phyloP scores from a whole-genome alignment of 2,888 invertebrate species.

The Bugulina stolonifera region DNA sequence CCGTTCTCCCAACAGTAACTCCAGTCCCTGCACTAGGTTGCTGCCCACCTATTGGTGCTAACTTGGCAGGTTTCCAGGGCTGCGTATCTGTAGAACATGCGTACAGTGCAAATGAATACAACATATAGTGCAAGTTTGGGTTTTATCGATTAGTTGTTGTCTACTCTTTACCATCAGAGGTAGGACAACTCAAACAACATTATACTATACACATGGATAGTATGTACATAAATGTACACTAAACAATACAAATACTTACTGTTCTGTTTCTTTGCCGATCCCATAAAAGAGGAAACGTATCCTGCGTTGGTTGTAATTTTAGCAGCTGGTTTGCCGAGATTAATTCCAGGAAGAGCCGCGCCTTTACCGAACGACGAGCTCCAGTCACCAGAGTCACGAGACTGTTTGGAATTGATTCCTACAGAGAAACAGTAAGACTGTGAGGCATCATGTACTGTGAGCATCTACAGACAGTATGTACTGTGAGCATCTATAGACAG shows the following conservation, averaged over 20 bases:
- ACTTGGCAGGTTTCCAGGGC: slow-evolving; percentile 28
- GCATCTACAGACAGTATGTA: too few relatives aligned
- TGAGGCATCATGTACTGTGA: too few relatives aligned
- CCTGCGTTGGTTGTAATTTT: slow-evolving; percentile 21
- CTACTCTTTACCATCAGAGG: too few relatives aligned
- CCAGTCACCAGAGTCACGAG: slow-evolving; percentile 10
- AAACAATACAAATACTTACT: slow-evolving; percentile 32
- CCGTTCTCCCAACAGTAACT: slow-evolving; percentile 60
- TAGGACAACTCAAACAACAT: too few relatives aligned
- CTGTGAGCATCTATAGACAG: too few relatives aligned
- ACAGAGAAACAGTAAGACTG: too few relatives aligned
- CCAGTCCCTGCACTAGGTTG: slow-evolving; percentile 30
- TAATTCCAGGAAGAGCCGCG: slow-evolving; percentile 13
- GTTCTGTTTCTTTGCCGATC: slow-evolving; percentile 29
- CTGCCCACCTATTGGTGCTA: slow-evolving; percentile 30
- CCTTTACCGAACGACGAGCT: slow-evolving; percentile 19
- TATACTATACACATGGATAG: too few relatives aligned
- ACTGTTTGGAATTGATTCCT: slow-evolving; percentile 18
- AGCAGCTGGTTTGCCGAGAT: slow-evolving; percentile 15
- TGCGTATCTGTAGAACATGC: slow-evolving; percentile 17
- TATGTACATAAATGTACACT: too few relatives aligned
- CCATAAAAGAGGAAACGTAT: slow-evolving; percentile 42
- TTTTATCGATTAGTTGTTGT: too few relatives aligned
- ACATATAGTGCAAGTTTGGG: too few relatives aligned
- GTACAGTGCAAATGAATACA: too few relatives aligned